A percentile compares a stretch with the other conserved stretches of the same genome.
Conservation (phyloP, 2,113 vertebrate genomes). For the Gobio gobio region DNA sequence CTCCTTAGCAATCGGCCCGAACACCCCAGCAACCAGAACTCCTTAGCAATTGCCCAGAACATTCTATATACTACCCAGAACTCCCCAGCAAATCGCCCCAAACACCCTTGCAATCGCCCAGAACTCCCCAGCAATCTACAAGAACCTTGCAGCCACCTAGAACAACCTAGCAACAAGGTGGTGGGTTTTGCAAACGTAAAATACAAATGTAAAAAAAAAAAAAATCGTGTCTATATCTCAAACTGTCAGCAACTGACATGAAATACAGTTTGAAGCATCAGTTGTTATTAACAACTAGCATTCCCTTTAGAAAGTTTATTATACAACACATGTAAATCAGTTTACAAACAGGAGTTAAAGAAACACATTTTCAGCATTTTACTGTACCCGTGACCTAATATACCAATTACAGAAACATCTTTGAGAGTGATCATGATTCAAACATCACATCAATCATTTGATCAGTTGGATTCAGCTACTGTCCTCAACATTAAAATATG, state of each 20-base stretch:
- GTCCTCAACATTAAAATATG: not conserved
- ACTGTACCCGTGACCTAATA: not conserved
- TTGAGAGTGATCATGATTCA: not conserved
- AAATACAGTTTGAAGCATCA: not conserved
- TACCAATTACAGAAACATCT: not conserved
- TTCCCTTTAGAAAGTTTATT: slow-evolving; percentile 40
- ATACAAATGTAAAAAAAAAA: not conserved
- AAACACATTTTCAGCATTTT: slow-evolving; percentile 27
- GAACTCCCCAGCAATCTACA: not conserved
- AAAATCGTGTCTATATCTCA: not conserved
- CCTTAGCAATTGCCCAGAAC: not conserved
- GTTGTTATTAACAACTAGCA: not conserved
- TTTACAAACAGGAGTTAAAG: slow-evolving; percentile 40
- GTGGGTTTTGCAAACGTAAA: not conserved
- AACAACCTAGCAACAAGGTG: not conserved
- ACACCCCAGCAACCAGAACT: no score
- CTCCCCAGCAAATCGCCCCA: not conserved
- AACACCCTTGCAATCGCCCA: not conserved
- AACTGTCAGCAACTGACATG: not conserved
- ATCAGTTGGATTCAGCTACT: not conserved
- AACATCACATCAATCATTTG: not conserved
- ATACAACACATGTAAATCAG: slow-evolving; percentile 29
- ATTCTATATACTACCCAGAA: not conserved
- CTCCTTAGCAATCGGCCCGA: no score
- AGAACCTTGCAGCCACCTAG: not conserved